Conservation (phyloP, 2,888 invertebrate genomes). For the Erebia aethiops region DNA sequence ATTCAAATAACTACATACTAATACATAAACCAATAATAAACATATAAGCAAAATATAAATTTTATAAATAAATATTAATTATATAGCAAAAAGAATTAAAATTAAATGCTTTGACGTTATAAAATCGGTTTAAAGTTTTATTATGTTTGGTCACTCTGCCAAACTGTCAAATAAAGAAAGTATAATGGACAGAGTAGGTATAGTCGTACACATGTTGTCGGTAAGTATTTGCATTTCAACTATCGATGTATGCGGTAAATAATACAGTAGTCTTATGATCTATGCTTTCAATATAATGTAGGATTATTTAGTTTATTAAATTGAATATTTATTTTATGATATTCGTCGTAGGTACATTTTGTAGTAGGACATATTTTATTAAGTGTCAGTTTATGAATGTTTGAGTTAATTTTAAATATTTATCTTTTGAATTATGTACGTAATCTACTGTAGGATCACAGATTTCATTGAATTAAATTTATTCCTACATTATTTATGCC, state of each 20-base stretch:
- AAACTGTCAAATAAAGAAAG: conserved; percentile 1
- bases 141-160: background rate
- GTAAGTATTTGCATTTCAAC: conserved; percentile 10
- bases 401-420: background rate
- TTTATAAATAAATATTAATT: too few relatives aligned
- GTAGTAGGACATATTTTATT: background rate
- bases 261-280: conserved; percentile 13
- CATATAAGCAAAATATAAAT: too few relatives aligned
- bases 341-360: background rate
- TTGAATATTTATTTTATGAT: conserved; percentile 17
- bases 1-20: too few relatives aligned
- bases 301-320: conserved; percentile 18
- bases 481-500: background rate
- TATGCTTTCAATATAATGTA: conserved; percentile 9
- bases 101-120: too few relatives aligned
- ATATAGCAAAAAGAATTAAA: too few relatives aligned
- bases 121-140: too few relatives aligned
- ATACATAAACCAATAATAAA: too few relatives aligned
- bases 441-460: background rate
- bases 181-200: background rate
- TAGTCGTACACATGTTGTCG: background rate
- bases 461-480: background rate
- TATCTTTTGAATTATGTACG: conserved; percentile 7
- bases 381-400: background rate
- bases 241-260: conserved; percentile 1